These are phyloP conservation scores for Carapus acus DNA, from an alignment of 2,797 vertebrate genomes.

Conservation along the genomic window DNA sequence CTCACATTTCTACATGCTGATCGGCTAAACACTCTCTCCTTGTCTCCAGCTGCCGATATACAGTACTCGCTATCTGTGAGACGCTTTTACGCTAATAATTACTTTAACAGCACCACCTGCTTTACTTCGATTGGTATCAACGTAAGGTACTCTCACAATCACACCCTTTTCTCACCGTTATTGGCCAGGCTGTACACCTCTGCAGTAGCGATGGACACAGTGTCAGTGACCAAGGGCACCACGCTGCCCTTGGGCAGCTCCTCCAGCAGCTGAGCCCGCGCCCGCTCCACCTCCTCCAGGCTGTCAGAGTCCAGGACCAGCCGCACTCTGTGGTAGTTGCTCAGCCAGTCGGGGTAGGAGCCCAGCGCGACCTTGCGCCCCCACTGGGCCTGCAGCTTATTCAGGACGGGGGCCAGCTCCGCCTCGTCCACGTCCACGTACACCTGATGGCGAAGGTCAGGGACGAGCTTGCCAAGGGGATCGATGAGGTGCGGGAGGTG, in stretches of 20 bases:
- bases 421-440: slow-evolving; percentile 81
- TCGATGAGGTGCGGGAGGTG: neutral
- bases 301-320: slow-evolving; percentile 86
- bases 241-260: slow-evolving; percentile 74
- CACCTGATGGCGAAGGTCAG: slow-evolving; percentile 45
- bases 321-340: slow-evolving; percentile 88
- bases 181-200: slow-evolving; percentile 82
- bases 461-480: slow-evolving; percentile 3
- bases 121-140: slow-evolving; percentile 21
- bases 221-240: slow-evolving; percentile 74
- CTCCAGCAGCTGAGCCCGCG: slow-evolving; percentile 70
- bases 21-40: too few species aligned
- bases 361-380: slow-evolving; percentile 75
- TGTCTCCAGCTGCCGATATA: slow-evolving; percentile 14
- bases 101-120: slow-evolving; percentile 33
- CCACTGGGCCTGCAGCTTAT: slow-evolving; percentile 72
- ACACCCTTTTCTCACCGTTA: slow-evolving; percentile 70
- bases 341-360: slow-evolving; percentile 92
- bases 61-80: slow-evolving; percentile 15
- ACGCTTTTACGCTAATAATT: slow-evolving; percentile 36
- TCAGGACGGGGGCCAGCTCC: slow-evolving; percentile 71
- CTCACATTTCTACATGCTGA: slow-evolving; percentile 10
- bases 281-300: slow-evolving; percentile 73
- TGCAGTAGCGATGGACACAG: slow-evolving; percentile 68
- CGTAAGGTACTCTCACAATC: slow-evolving; percentile 27